These are phyloP conservation scores for Papilio glaucus DNA, from an alignment of 1,140 invertebrate genomes.

Conservation along the genomic window DNA sequence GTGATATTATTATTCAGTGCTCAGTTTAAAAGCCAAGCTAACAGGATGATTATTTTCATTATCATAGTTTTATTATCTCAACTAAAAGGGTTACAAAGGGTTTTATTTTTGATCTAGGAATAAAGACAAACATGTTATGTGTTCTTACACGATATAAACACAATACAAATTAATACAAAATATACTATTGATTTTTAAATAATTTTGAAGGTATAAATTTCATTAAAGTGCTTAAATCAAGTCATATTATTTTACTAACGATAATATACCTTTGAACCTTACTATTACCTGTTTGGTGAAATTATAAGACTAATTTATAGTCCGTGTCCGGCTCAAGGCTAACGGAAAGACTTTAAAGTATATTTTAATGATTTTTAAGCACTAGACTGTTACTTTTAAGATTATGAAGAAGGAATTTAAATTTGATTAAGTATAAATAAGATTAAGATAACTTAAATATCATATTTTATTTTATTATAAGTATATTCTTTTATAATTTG, in stretches of 20 bases:
- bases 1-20: too few species aligned
- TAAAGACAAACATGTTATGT: too few species aligned
- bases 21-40: too few species aligned
- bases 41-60: too few species aligned
- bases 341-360: slow-evolving; percentile 17
- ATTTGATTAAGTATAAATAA: background rate
- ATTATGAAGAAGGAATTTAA: too few species aligned
- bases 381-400: background rate
- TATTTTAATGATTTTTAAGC: slow-evolving; percentile 26
- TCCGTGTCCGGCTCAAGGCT: background rate
- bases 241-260: background rate
- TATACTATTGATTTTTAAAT: too few species aligned
- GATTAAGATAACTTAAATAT: background rate
- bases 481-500: background rate
- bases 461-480: background rate
- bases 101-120: too few species aligned
- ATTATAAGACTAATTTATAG: slow-evolving; percentile 10
- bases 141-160: too few species aligned
- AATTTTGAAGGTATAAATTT: background rate
- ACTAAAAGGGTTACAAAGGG: too few species aligned
- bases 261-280: background rate
- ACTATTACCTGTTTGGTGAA: slow-evolving; percentile 11
- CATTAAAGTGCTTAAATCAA: background rate
- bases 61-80: too few species aligned
- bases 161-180: too few species aligned